Percentiles rank a stretch among this genome's conserved stretches.
Conservation (phyloP, 2,113 vertebrate species). For the Rissa tridactyla region DNA sequence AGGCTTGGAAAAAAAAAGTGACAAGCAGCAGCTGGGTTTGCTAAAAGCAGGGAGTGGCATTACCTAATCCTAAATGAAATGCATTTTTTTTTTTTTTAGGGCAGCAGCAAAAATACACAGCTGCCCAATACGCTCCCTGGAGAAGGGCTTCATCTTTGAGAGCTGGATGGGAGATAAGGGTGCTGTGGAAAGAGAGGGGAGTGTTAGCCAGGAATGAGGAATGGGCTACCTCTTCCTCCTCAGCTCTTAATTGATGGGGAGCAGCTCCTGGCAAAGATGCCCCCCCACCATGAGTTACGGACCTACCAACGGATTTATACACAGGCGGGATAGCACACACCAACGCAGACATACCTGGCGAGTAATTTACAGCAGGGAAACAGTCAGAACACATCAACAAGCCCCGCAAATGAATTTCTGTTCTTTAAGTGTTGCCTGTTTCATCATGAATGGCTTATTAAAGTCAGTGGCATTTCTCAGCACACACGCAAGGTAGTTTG, state of each 20-base stretch:
- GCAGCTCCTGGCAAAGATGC: conserved; percentile 4
- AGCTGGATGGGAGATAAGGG: not conserved
- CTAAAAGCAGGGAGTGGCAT: conserved; percentile 29
- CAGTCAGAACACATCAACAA: not conserved
- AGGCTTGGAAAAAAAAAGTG: not conserved
- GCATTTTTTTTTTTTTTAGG: not conserved
- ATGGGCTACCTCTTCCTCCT: not conserved
- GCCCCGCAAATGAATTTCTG: not conserved
- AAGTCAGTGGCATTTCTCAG: conserved; percentile 33
- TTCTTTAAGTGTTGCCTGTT: conserved; percentile 4
- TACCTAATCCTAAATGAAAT: not conserved
- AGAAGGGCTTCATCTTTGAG: not conserved
- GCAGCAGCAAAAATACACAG: not conserved
- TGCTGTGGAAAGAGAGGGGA: not conserved
- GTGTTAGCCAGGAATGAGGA: not conserved
- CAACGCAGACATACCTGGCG: not conserved
- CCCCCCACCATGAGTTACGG: not conserved
- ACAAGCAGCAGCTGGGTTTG: not conserved
- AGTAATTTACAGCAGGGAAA: not conserved
- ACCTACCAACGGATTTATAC: not conserved
- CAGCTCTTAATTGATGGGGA: not conserved
- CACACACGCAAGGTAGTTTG: conserved; percentile 17
- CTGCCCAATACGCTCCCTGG: not conserved
- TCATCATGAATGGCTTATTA: conserved; percentile 27
- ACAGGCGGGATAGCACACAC: not conserved